Evolutionary conservation across 2,888 invertebrate genomes (phyloP), one percentile per base, ranked within the genome.

Genomic region (Hydrotaea cyrtoneurina): DNA sequence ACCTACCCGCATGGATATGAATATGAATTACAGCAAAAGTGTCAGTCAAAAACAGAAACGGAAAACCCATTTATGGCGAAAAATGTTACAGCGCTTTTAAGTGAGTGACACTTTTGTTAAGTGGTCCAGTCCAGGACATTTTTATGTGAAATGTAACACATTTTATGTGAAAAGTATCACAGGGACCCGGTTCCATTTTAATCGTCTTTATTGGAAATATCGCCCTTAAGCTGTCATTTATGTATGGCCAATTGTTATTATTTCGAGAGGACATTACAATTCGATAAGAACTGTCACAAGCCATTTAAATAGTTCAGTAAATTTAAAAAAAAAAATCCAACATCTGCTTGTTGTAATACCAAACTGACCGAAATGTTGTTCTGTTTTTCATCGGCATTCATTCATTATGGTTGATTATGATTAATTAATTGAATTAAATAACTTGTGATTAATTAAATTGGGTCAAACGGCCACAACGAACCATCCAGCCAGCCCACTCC

Each of bases 371-470:
- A 39, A 39, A 39, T 50, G 50, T 50, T 10, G 26, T 2, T 59
- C 26, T 59, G 59, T 26, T 59, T 59, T 21, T 15, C 59, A 59
- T 15, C 59, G 26, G 15, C 26, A 23, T 59, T 26, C 15, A 23
- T 59, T 26, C 15, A 59, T 13, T 50, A n/a, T n/a, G 43, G 50
- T n/a, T 59, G 23, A 26, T 23, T 11, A 73, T 72, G 50, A 31
- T 71, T 69, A 79, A 77, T 82, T 79, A 85, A 85, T 85, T 82
- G 73, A 82, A 85, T 81, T 69, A 82, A 79, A 82, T 73, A 76
- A 79, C 55, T 85, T 85, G 64, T 76, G 66, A 77, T 81, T 77
- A 82, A 84, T 81, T 78, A 59, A 84, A 84, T 75, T 81, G 79
- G 84, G 84, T 85, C 82, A 82, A 82, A 62, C 17, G 73, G 69